phyloP scores from a whole-genome alignment of 2,797 vertebrate species.

The Masticophis lateralis region DNA sequence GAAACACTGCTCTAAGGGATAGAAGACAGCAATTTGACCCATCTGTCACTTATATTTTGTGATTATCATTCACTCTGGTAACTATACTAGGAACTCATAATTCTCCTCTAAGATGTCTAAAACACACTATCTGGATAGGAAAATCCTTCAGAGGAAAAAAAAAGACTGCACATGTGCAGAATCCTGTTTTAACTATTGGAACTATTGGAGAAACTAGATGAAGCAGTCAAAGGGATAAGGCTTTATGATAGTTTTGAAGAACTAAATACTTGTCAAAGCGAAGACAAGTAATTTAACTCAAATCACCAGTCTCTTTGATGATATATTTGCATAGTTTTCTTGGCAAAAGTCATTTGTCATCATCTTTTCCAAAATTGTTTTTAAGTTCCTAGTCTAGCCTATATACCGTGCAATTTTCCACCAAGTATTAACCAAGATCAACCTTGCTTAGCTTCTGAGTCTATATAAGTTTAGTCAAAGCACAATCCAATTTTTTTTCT shows the following conservation, averaged over 20 bases:
- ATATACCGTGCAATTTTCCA: not conserved
- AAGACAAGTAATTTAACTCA: not conserved
- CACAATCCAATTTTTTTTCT: not conserved
- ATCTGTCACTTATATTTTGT: not conserved
- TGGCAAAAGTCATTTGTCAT: not conserved
- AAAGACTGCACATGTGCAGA: not conserved
- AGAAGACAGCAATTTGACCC: not conserved
- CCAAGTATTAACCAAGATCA: not conserved
- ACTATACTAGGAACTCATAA: not conserved
- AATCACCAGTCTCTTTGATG: not conserved
- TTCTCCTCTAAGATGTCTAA: not conserved
- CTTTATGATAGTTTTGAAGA: not conserved
- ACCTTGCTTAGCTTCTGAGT: not conserved
- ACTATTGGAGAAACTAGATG: not conserved
- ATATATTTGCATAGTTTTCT: not conserved
- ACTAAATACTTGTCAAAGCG: not conserved
- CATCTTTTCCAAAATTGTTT: not conserved
- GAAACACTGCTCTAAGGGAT: not conserved
- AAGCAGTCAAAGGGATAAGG: not conserved
- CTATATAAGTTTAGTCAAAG: not conserved
- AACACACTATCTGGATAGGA: not conserved
- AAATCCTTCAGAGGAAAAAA: rapidly evolving
- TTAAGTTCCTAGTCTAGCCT: not conserved
- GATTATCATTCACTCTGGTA: not conserved
- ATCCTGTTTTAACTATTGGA: not conserved